Evolutionary conservation across 2,113 vertebrate genomes (phyloP).

Genomic region (Speoplatyrhinus poulsoni): DNA sequence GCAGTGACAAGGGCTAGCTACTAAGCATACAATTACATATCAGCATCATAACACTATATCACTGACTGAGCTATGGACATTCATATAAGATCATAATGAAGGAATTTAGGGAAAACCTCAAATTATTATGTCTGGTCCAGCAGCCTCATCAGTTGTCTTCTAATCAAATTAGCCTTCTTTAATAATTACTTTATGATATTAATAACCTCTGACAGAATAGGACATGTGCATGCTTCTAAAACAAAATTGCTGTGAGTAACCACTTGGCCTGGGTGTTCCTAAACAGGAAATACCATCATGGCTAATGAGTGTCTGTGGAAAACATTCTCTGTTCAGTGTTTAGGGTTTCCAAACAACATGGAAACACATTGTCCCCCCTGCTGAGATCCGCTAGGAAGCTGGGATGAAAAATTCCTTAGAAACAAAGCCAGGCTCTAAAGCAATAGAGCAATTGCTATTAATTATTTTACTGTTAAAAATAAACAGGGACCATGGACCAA

Average conservation of each 20-base stretch:
- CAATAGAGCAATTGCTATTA: neutral
- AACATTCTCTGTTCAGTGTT: conserved; percentile 32
- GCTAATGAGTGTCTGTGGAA: conserved; percentile 27
- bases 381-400: neutral
- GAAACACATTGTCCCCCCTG: neutral
- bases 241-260: too few relatives aligned
- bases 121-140: neutral
- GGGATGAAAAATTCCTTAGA: neutral
- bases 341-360: neutral
- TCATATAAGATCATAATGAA: neutral
- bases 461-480: neutral
- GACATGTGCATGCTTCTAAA: too few relatives aligned
- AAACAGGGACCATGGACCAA: neutral
- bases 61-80: neutral
- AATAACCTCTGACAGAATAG: neutral
- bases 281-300: conserved; percentile 46
- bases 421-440: conserved; percentile 2
- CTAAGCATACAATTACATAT: neutral
- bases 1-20: too few relatives aligned
- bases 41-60: neutral
- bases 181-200: neutral
- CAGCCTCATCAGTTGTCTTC: neutral
- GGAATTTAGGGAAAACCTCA: neutral
- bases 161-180: neutral
- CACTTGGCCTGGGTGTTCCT: neutral